Percentiles rank a stretch among this genome's conserved stretches.
phyloP scores from a whole-genome alignment of 2,797 vertebrate genomes.

The Myripristis murdjan region DNA sequence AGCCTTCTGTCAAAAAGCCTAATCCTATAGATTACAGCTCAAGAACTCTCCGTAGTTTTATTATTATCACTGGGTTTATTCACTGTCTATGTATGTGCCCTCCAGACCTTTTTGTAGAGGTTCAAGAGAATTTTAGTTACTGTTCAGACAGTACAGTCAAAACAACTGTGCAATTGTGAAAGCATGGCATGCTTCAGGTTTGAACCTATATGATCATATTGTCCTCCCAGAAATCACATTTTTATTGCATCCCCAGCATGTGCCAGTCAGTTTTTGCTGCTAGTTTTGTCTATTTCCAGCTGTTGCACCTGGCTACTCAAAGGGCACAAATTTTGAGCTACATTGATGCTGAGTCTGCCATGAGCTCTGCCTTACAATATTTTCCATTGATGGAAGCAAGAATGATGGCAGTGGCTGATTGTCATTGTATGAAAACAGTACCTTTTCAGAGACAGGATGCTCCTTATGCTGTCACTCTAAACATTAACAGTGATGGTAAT shows the following conservation, averaged over 20 bases:
- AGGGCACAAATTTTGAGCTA: too few relatives aligned
- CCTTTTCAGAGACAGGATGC: slow-evolving; percentile 9
- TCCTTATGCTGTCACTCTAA: slow-evolving; percentile 50
- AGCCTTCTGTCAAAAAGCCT: too few relatives aligned
- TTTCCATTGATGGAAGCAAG: neutral
- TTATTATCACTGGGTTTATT: too few relatives aligned
- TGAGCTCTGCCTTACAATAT: neutral
- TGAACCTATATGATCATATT: neutral
- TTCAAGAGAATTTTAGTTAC: too few relatives aligned
- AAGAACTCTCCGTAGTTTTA: too few relatives aligned
- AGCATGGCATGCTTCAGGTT: neutral
- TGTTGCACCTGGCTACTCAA: too few relatives aligned
- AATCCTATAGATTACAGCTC: too few relatives aligned
- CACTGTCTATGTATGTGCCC: too few relatives aligned
- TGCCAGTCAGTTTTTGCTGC: neutral
- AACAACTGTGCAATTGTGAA: too few relatives aligned
- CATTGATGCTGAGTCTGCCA: too few relatives aligned
- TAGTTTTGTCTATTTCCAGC: neutral
- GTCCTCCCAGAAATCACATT: neutral
- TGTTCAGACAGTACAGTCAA: too few relatives aligned
- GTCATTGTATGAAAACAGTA: neutral
- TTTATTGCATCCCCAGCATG: neutral
- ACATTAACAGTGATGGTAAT: slow-evolving; percentile 62
- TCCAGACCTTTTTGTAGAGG: too few relatives aligned
- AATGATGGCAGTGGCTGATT: neutral